Conservation (phyloP, 2,113 vertebrate species). For the Puntigrus tetrazona region DNA sequence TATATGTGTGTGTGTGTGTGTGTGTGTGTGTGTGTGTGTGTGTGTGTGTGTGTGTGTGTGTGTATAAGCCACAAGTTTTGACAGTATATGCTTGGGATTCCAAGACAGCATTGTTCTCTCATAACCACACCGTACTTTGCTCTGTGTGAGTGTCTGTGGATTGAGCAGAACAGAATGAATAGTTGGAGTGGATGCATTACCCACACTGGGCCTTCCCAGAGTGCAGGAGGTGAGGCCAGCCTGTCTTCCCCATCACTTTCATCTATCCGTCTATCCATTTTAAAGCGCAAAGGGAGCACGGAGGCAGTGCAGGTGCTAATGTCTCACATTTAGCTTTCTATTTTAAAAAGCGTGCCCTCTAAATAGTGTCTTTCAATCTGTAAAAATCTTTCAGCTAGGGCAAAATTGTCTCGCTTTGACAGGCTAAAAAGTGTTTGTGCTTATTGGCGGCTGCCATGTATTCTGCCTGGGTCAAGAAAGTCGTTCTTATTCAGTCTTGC, state of each 20-base stretch:
- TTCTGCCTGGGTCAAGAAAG: slow-evolving; percentile 10
- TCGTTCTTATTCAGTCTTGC: background rate
- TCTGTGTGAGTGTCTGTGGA: background rate
- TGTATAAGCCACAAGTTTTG: too few relatives aligned
- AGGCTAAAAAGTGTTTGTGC: background rate
- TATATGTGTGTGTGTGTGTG: too few relatives aligned
- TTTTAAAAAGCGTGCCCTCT: background rate
- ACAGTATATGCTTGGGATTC: background rate
- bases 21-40: too few relatives aligned
- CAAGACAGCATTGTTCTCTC: background rate
- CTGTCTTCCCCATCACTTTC: slow-evolving; percentile 50
- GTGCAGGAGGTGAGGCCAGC: slow-evolving; percentile 17
- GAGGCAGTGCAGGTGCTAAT: slow-evolving; percentile 22
- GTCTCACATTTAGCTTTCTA: slow-evolving; percentile 16
- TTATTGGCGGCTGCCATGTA: slow-evolving; percentile 9
- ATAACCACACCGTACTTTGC: background rate
- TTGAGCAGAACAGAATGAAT: background rate
- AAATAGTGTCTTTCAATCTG: background rate
- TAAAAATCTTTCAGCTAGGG: slow-evolving; percentile 6
- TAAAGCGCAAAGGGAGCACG: background rate
- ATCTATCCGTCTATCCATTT: background rate
- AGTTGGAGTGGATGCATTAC: slow-evolving; percentile 13
- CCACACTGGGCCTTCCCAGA: background rate
- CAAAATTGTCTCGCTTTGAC: background rate
- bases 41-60: too few relatives aligned